Evolutionary conservation across 2,888 invertebrate genomes (phyloP).

Genomic region (Schizotus pectinicornis): DNA sequence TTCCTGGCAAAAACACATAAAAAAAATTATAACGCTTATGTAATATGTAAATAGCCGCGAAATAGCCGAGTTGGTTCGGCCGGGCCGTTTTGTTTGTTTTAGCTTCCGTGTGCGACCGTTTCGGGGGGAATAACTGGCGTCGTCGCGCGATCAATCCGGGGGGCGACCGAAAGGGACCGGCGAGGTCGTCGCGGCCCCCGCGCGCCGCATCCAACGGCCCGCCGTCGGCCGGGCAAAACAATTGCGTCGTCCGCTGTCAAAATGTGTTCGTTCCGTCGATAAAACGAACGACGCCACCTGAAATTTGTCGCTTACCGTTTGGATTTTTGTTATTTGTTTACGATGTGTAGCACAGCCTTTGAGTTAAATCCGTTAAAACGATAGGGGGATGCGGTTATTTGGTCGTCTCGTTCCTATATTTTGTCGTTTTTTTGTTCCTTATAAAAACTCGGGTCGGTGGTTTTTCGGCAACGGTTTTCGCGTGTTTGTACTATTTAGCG

Average conservation of each 20-base stretch:
- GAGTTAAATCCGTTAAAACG: conserved; percentile 46
- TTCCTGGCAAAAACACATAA: too few species aligned
- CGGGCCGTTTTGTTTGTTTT: too few species aligned
- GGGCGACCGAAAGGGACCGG: too few species aligned
- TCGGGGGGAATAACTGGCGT: too few species aligned
- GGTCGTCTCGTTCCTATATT: conserved; percentile 36
- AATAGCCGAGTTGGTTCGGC: too few species aligned
- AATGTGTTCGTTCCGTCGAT: conserved; percentile 1
- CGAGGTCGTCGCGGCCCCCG: too few species aligned
- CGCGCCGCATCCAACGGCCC: too few species aligned
- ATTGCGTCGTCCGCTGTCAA: conserved; percentile 18
- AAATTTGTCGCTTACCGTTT: conserved; percentile 40
- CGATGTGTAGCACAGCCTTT: conserved; percentile 52
- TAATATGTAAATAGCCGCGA: too few species aligned
- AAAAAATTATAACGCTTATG: too few species aligned
- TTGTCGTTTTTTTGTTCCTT: conserved; percentile 31
- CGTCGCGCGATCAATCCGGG: too few species aligned
- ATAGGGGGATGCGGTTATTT: conserved; percentile 38
- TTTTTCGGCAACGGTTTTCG: conserved; percentile 54
- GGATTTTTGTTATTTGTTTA: conserved; percentile 38
- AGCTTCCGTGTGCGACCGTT: too few species aligned
- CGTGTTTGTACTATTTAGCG: conserved; percentile 58
- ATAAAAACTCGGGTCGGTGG: conserved; percentile 39
- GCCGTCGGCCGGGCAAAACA: background rate
- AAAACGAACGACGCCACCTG: background rate